These are phyloP conservation scores for Corydoras maculifer DNA, from an alignment of 2,113 vertebrate genomes.

Conservation along the genomic window DNA sequence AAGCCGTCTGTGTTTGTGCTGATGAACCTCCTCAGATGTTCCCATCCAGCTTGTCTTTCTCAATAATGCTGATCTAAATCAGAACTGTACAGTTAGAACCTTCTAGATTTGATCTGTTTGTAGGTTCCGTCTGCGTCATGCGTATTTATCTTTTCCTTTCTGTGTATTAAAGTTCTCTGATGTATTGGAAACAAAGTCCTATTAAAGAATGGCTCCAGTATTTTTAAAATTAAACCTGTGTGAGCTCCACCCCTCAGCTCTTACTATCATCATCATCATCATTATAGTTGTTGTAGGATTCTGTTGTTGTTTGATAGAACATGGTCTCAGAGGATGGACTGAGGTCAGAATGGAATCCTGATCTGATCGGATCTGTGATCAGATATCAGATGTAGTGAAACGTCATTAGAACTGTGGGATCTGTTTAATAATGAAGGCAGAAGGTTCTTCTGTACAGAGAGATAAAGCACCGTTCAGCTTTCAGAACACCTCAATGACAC, in stretches of 20 bases:
- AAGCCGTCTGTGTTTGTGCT: neutral
- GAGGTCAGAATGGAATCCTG: too few species aligned
- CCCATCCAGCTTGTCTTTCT: neutral
- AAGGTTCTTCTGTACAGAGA: too few species aligned
- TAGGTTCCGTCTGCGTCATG: neutral
- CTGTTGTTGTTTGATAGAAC: too few species aligned
- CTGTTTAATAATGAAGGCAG: too few species aligned
- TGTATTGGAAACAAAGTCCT: constrained; percentile 1
- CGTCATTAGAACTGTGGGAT: too few species aligned
- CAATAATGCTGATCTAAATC: neutral
- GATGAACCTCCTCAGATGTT: neutral
- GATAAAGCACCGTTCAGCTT: too few species aligned
- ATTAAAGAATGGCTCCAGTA: constrained; percentile 8
- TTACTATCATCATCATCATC: too few species aligned
- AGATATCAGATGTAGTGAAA: too few species aligned
- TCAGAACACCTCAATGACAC: too few species aligned
- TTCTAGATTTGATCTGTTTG: neutral
- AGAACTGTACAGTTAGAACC: neutral
- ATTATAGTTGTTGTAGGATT: too few species aligned
- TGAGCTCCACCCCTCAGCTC: neutral
- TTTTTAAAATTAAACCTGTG: neutral
- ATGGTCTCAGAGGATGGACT: too few species aligned
- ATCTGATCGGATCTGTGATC: too few species aligned
- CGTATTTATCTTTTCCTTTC: neutral
- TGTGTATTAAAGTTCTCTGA: neutral